Conservation (phyloP, 2,797 vertebrate species). For the Phoebastria nigripes region DNA sequence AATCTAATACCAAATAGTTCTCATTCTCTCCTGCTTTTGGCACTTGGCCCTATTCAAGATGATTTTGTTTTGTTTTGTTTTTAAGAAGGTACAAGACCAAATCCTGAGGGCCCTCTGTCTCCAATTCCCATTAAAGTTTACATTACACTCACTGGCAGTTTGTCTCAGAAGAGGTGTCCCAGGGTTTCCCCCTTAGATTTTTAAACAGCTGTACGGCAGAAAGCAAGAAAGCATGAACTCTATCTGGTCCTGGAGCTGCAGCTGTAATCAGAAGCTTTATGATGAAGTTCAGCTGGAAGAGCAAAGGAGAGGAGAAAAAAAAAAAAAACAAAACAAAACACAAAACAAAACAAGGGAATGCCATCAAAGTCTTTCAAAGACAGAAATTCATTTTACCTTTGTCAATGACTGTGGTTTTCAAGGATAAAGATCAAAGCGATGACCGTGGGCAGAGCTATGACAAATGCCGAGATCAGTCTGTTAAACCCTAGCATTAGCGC, state of each 20-base stretch:
- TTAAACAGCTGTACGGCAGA: not conserved
- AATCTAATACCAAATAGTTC: slow-evolving; percentile 26
- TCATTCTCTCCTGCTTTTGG: slow-evolving; percentile 3
- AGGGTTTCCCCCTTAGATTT: not conserved
- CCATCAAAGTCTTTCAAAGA: slow-evolving; percentile 71
- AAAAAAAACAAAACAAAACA: not conserved
- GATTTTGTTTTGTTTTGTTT: not conserved
- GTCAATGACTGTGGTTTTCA: slow-evolving; percentile 76
- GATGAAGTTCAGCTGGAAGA: slow-evolving; percentile 60
- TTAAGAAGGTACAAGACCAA: not conserved
- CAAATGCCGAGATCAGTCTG: slow-evolving; percentile 64
- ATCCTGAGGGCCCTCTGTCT: not conserved
- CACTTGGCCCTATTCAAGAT: not conserved
- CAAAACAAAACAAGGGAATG: slow-evolving; percentile 60
- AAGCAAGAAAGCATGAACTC: not conserved
- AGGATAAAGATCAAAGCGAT: slow-evolving; percentile 79
- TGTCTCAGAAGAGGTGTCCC: not conserved
- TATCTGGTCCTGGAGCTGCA: slow-evolving; percentile 47
- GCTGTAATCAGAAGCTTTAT: slow-evolving; percentile 59
- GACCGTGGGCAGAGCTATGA: slow-evolving; percentile 75
- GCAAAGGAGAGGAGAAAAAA: not conserved
- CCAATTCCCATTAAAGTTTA: not conserved
- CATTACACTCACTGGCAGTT: not conserved
- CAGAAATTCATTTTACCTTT: slow-evolving; percentile 74
- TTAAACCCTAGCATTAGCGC: slow-evolving; percentile 74